Conservation (phyloP, 2,888 invertebrate species). For the Helleia helle region DNA sequence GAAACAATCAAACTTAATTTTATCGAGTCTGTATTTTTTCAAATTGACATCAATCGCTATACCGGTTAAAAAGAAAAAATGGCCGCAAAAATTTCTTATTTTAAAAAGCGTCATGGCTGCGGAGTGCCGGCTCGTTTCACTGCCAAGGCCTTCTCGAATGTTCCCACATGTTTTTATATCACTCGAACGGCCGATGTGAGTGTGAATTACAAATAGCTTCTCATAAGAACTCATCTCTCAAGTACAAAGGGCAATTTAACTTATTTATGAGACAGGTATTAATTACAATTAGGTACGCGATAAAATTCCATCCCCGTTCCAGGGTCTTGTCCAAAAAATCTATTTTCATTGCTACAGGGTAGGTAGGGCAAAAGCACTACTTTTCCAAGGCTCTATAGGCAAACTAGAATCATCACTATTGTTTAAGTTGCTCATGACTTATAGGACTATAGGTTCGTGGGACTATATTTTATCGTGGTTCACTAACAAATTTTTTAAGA, state of each 20-base stretch:
- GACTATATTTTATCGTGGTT: too few relatives aligned
- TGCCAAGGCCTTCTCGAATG: conserved; percentile 45
- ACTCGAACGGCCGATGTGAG: conserved; percentile 2
- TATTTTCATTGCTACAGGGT: too few relatives aligned
- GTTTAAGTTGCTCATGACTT: too few relatives aligned
- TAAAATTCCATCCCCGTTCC: neutral
- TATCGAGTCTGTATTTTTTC: too few relatives aligned
- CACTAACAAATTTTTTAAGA: too few relatives aligned
- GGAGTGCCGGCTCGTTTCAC: conserved; percentile 33
- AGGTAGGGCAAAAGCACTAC: too few relatives aligned
- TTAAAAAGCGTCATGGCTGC: conserved; percentile 29
- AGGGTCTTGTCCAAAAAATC: too few relatives aligned
- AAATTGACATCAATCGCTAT: too few relatives aligned
- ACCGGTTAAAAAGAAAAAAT: neutral
- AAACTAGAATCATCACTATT: too few relatives aligned
- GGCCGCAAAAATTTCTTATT: conserved; percentile 24
- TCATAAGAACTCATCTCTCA: neutral
- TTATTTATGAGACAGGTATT: neutral
- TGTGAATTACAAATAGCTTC: neutral
- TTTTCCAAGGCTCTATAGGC: too few relatives aligned
- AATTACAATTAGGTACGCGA: neutral
- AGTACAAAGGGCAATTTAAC: neutral
- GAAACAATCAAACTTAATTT: too few relatives aligned
- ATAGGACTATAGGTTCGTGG: too few relatives aligned
- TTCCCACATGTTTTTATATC: conserved; percentile 22